Base-by-base conservation (phyloP, 92 coral and sea anemone genomes). In the Meandrina meandrites region DNA sequence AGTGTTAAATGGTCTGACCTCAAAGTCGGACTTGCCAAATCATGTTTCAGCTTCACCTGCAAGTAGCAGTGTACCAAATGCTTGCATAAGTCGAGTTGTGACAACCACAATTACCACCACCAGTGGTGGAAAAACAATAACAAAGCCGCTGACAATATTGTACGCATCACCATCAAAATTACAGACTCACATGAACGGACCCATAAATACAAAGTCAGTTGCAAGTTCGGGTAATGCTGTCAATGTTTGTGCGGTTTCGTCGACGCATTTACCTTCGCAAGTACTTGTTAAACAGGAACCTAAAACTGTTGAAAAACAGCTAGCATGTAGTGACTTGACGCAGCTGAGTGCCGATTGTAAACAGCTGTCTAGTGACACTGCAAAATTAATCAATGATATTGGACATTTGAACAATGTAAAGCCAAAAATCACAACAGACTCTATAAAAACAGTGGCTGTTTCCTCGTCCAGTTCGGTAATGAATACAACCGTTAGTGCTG, bases 121-220 rank as follows among this genome's bases (percentile, higher is more conserved):
- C 48, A 95, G 98, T 87, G 99, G 99, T 35, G 99, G 99, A 27
- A 97, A 97, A 86, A 97, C 99, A 53, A 86, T 97, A 31, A 97
- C 99, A 51, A 97, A 97, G 83, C 99, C 99, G 54, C 90, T 97
- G 74, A 97, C 99, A 34, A 97, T 97, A 75, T 86, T 97, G 34
- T 97, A 97, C 86, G 99, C 99, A 34, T 97, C 99, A 30, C 99
- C 99, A 31, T 97, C 99, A 67, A 97, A 97, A 88, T 91, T 95
- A 15, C 87, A 92, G 86, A 86, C 98, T 71, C 98, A 95, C 40
- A 92, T 95, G 87, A 97, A 97, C 83, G 99, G 99, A 24, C 98
- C 95, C 24, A 77, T 94, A 9, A 88, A 82, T 68, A 77, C 88
- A 64, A 78, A 89, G 79, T 81, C 93, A 18, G 90, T 87, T 35